phyloP scores from a whole-genome alignment of 1,140 invertebrate genomes.

The Pseudomyrmex pallidus region DNA sequence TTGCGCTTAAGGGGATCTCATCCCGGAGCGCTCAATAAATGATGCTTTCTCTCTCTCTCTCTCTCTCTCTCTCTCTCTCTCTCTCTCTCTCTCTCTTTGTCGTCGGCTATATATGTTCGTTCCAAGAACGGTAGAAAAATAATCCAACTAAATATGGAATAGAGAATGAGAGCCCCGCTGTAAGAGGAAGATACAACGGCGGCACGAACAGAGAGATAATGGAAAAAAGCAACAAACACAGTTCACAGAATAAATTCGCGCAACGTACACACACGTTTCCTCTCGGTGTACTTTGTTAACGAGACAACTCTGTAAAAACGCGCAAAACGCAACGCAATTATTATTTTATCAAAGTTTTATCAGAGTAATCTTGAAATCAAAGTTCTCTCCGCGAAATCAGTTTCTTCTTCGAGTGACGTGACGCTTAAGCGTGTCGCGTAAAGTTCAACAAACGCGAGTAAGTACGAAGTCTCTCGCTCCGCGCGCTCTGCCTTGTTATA shows the following conservation, averaged over 20 bases:
- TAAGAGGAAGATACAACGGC: slow-evolving; percentile 4
- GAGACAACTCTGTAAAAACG: slow-evolving; percentile 36
- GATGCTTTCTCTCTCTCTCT: too few relatives aligned
- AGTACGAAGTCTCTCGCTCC: not conserved
- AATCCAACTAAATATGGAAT: slow-evolving; percentile 27
- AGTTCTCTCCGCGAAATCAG: too few relatives aligned
- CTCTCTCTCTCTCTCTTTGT: not conserved
- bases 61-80: too few relatives aligned
- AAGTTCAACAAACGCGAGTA: too few relatives aligned
- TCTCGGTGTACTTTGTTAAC: slow-evolving; percentile 4
- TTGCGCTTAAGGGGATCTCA: too few relatives aligned
- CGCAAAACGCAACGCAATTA: not conserved
- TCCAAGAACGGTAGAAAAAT: slow-evolving; percentile 29
- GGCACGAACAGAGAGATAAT: not conserved
- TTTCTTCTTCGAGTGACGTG: too few relatives aligned
- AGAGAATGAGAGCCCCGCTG: not conserved
- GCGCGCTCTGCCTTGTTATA: not conserved
- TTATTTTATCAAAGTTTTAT: too few relatives aligned
- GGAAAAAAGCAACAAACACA: slow-evolving; percentile 3
- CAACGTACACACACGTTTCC: not conserved
- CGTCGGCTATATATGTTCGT: not conserved
- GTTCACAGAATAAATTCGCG: not conserved
- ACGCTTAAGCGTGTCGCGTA: too few relatives aligned
- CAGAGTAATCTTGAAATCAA: too few relatives aligned
- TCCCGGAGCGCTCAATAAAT: too few relatives aligned